These are phyloP conservation scores for Acyrthosiphon pisum DNA, from an alignment of 1,140 invertebrate species.

Conservation along the genomic window DNA sequence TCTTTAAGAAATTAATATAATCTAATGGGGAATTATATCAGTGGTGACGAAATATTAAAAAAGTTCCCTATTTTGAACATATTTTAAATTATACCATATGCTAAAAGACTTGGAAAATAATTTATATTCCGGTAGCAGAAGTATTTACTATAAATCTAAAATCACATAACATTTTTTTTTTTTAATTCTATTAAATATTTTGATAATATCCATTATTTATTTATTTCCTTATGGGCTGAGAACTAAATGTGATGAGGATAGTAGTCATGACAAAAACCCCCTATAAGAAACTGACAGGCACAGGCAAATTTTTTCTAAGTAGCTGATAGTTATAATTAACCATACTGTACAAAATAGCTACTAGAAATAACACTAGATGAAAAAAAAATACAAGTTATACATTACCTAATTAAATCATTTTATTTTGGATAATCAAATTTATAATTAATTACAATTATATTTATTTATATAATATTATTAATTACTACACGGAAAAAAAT, in stretches of 20 bases:
- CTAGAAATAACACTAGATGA: not conserved
- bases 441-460: not conserved
- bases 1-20: too few species aligned
- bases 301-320: too few species aligned
- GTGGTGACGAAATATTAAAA: too few species aligned
- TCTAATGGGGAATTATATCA: too few species aligned
- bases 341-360: not conserved
- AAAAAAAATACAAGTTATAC: not conserved
- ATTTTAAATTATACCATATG: too few species aligned
- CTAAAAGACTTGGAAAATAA: too few species aligned
- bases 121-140: too few species aligned
- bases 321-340: not conserved
- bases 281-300: too few species aligned
- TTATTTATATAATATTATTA: not conserved
- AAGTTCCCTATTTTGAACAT: too few species aligned
- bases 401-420: slow-evolving; percentile 8
- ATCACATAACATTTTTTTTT: not conserved
- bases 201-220: not conserved
- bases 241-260: not conserved
- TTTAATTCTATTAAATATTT: not conserved
- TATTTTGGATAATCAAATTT: slow-evolving; percentile 1
- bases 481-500: slow-evolving; percentile 26
- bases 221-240: too few species aligned
- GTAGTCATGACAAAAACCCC: not conserved
- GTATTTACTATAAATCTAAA: not conserved